Conservation (phyloP, 2,888 invertebrate genomes). For the Habrosyne pyritoides region DNA sequence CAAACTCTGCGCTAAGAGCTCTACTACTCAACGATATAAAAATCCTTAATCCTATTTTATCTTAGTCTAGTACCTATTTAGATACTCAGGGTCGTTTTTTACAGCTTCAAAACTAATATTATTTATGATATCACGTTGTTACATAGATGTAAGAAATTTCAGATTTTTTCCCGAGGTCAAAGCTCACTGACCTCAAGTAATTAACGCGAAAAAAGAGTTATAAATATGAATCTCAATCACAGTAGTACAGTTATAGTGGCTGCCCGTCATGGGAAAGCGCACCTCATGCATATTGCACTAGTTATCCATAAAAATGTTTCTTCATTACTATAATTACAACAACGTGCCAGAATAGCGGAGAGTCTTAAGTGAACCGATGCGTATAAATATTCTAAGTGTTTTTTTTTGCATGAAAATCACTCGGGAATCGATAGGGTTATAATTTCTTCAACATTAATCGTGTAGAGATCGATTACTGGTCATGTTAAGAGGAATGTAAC, state of each 20-base stretch:
- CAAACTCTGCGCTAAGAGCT: no score
- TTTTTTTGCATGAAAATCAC: conserved; percentile 14
- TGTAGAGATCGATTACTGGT: no score
- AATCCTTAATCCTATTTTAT: no score
- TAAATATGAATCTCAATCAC: conserved; percentile 71
- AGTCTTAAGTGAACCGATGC: conserved; percentile 19
- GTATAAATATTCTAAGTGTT: conserved; percentile 25
- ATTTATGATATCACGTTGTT: no score
- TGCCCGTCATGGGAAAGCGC: conserved; percentile 71
- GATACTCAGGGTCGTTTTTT: no score
- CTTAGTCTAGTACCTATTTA: no score
- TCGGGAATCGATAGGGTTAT: conserved; percentile 13
- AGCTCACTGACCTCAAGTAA: conserved; percentile 63
- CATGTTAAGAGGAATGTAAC: no score
- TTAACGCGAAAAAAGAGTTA: conserved; percentile 57
- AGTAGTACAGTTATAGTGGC: conserved; percentile 59
- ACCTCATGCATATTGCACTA: conserved; percentile 81
- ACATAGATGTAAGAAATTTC: not conserved
- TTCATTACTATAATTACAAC: conserved; percentile 55
- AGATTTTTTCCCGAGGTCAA: conserved; percentile 42
- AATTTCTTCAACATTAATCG: not conserved
- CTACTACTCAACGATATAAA: no score
- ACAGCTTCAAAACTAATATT: no score
- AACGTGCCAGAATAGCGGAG: conserved; percentile 28
- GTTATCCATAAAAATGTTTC: conserved; percentile 46